These are phyloP conservation scores for Molossus molossus DNA, from an alignment of 2,797 vertebrate species.

Conservation along the genomic window DNA sequence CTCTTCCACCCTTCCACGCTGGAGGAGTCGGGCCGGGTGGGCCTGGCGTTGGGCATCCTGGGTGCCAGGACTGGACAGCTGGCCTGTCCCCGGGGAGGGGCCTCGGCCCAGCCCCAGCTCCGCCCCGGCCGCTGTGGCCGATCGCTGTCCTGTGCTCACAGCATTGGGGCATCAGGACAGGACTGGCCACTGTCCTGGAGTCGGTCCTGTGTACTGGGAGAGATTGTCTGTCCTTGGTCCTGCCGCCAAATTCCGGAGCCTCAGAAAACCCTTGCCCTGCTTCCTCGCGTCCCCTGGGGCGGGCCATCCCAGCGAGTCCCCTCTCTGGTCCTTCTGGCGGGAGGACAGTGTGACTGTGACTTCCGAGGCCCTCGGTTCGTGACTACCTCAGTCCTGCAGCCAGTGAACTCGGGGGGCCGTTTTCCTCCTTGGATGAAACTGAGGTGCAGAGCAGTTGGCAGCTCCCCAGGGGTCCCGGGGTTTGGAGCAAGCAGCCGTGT, in stretches of 20 bases:
- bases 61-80: fast-evolving
- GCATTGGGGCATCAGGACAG: no score
- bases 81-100: neutral
- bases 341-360: fast-evolving
- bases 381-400: fast-evolving
- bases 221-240: neutral
- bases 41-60: neutral
- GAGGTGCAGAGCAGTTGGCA: neutral
- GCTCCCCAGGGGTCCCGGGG: neutral
- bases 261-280: fast-evolving
- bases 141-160: no score
- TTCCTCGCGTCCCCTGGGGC: neutral
- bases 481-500: no score
- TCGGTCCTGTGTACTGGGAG: fast-evolving
- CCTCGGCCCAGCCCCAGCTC: neutral
- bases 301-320: no score
- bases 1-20: no score
- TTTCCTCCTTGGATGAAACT: neutral
- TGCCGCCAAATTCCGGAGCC: neutral
- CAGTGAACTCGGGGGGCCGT: fast-evolving
- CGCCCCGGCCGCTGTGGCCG: neutral
- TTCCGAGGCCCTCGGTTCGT: neutral
- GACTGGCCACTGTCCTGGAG: fast-evolving
- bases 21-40: neutral
- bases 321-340: no score